Conservation (phyloP, 2,113 vertebrate species). For the Gasterosteus nipponicus region DNA sequence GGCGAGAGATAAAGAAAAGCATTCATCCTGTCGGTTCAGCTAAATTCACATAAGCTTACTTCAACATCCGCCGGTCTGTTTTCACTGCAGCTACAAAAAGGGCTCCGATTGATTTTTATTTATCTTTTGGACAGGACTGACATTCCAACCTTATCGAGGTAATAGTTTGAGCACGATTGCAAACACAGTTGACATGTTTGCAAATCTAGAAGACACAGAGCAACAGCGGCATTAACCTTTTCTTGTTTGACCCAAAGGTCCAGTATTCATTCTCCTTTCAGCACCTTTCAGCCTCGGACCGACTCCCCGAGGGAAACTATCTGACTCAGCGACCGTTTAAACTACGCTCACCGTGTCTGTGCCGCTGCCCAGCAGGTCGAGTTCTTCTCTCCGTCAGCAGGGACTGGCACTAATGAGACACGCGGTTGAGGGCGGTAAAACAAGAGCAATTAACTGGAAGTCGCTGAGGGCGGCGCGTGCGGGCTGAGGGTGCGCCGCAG, state of each 20-base stretch:
- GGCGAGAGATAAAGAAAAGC: constrained; percentile 31
- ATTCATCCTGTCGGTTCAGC: background rate
- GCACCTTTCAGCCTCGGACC: constrained; percentile 3
- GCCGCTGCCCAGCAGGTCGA: background rate
- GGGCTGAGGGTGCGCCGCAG: background rate
- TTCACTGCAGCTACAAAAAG: background rate
- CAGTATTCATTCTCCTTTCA: background rate
- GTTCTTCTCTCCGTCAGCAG: background rate
- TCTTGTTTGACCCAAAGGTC: constrained; percentile 7
- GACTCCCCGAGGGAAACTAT: constrained; percentile 1
- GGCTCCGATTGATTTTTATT: constrained; percentile 19
- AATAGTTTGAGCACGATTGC: background rate
- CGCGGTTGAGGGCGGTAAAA: background rate
- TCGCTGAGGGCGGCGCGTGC: background rate
- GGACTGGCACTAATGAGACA: too few species aligned
- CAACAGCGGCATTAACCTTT: constrained; percentile 9
- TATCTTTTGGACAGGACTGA: background rate
- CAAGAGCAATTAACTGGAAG: constrained; percentile 4
- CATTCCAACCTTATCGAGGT: background rate
- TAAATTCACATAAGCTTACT: background rate
- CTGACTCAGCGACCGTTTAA: background rate
- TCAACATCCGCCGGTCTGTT: constrained; percentile 4
- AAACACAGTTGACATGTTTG: constrained; percentile 7
- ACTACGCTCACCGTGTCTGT: background rate
- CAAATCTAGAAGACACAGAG: background rate